phyloP scores from a whole-genome alignment of 1,140 invertebrate genomes.

The Achroia grisella region DNA sequence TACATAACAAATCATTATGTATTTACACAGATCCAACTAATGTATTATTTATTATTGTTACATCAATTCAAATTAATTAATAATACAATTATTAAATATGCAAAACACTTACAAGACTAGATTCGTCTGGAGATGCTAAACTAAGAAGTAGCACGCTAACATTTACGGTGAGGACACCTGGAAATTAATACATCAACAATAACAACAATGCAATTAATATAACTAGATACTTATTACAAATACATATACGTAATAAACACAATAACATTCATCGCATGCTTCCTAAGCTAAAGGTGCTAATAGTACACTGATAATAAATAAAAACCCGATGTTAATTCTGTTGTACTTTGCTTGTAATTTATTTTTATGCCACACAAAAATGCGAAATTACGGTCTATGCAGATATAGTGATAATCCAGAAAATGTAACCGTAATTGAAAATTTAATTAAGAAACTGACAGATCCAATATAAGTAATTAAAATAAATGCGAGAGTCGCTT shows the following conservation, averaged over 20 bases:
- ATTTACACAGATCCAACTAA: too few species aligned
- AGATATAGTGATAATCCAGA: background rate
- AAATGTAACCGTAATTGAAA: background rate
- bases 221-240: background rate
- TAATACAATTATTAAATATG: constrained; percentile 5
- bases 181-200: constrained; percentile 53
- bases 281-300: constrained; percentile 6
- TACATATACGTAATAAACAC: constrained; percentile 11
- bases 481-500: constrained; percentile 8
- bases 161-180: constrained; percentile 92
- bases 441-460: constrained; percentile 4
- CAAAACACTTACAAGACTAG: constrained; percentile 87
- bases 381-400: background rate
- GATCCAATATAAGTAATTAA: constrained; percentile 17
- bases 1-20: too few species aligned
- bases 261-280: constrained; percentile 25
- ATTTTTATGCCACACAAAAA: background rate
- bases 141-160: constrained; percentile 94
- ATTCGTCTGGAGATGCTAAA: constrained; percentile 95
- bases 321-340: background rate
- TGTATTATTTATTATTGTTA: too few species aligned
- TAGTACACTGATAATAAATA: constrained; percentile 13
- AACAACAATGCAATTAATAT: too few species aligned
- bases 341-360: background rate
- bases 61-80: too few species aligned